Evolutionary conservation across 2,888 invertebrate genomes (phyloP).

Genomic region (Oscheius sp.): DNA sequence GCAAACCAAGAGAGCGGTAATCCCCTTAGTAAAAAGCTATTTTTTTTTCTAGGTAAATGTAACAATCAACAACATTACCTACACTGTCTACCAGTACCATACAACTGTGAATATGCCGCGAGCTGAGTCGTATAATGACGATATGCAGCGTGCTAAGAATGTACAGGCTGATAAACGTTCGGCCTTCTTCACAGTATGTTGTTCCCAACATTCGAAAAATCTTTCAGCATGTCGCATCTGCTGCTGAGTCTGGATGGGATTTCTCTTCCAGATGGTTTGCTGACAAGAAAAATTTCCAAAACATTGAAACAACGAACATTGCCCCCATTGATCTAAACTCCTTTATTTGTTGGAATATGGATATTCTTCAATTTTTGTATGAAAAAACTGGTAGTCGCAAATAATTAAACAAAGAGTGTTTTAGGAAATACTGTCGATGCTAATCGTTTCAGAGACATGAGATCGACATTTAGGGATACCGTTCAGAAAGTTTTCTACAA

Average conservation of each 20-base stretch:
- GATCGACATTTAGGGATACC: slow-evolving; percentile 41
- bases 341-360: slow-evolving; percentile 80
- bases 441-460: slow-evolving; percentile 35
- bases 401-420: neutral
- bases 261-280: slow-evolving; percentile 91
- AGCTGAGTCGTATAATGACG: slow-evolving; percentile 84
- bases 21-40: neutral
- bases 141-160: slow-evolving; percentile 43
- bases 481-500: slow-evolving; percentile 60
- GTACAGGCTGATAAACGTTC: slow-evolving; percentile 31
- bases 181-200: slow-evolving; percentile 46
- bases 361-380: slow-evolving; percentile 68
- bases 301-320: slow-evolving; percentile 76
- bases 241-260: slow-evolving; percentile 93
- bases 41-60: slow-evolving; percentile 53
- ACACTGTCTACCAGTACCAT: slow-evolving; percentile 79
- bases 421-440: slow-evolving; percentile 26
- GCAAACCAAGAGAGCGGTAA: slow-evolving; percentile 48
- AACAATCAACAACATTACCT: slow-evolving; percentile 73
- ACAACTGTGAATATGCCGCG: slow-evolving; percentile 71
- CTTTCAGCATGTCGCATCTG: slow-evolving; percentile 49
- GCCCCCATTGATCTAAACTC: slow-evolving; percentile 85
- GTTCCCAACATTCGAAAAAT: neutral
- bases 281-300: slow-evolving; percentile 43
- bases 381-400: slow-evolving; percentile 39